phyloP scores from a whole-genome alignment of 1,140 invertebrate species.

The Tetragnatha versicolor region DNA sequence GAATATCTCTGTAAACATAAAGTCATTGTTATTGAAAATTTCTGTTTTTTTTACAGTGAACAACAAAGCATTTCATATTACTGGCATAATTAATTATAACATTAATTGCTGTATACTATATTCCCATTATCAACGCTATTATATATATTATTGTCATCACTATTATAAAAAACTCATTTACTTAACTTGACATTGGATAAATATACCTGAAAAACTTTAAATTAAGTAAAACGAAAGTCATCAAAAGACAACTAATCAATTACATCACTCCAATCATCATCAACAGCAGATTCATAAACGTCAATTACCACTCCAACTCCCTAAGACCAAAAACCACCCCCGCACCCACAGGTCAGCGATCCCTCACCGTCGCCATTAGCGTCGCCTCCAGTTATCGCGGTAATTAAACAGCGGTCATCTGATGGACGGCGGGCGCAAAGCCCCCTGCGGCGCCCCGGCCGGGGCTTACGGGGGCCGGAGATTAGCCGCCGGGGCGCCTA shows the following conservation, averaged over 20 bases:
- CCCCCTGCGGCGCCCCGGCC: slow-evolving; percentile 33
- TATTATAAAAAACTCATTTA: too few species aligned
- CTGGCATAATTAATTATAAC: too few species aligned
- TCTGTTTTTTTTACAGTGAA: too few species aligned
- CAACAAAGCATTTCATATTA: too few species aligned
- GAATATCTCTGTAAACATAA: too few species aligned
- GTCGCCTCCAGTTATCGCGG: slow-evolving; percentile 44
- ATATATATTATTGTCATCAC: too few species aligned
- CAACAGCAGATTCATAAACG: not conserved
- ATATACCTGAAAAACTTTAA: too few species aligned
- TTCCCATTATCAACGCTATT: too few species aligned
- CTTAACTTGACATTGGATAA: too few species aligned
- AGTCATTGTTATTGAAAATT: too few species aligned
- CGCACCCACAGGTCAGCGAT: slow-evolving; percentile 32
- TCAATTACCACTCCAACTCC: not conserved
- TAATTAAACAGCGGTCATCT: slow-evolving; percentile 54
- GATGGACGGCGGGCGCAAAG: slow-evolving; percentile 41
- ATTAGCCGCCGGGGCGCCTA: slow-evolving; percentile 23
- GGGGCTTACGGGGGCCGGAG: slow-evolving; percentile 22
- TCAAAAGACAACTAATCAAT: not conserved
- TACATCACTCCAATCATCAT: not conserved
- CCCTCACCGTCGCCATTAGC: slow-evolving; percentile 37
- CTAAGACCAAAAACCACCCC: not conserved
- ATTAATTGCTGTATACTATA: too few species aligned
- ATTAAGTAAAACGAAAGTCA: too few species aligned